Base-by-base conservation (phyloP, 1,140 invertebrate species). In the Alviniconcha marisindica region DNA sequence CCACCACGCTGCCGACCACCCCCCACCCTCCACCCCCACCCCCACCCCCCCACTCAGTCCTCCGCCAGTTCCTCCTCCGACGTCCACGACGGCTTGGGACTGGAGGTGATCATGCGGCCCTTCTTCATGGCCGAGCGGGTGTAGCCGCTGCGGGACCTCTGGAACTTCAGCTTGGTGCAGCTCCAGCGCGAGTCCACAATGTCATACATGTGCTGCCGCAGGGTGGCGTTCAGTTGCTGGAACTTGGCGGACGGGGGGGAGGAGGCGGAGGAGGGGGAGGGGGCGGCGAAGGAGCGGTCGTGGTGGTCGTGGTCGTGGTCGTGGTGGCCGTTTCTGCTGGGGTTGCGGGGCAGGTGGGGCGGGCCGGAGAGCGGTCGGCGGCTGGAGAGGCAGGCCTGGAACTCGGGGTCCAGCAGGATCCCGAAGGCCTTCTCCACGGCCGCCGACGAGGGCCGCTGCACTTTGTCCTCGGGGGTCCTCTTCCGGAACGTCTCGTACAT, bases 181-280 rank as follows among this genome's bases (percentile, higher is more conserved):
- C 38, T 12, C 76, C 82, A 73, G 12, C 36, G 44, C 24, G 82
- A 51, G 14, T 79, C 69, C 28, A 83, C 40, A 4, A 74, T 14
- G 44, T 79, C 42, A 38, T 56, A 78, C 77, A 77, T 78, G 48
- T 74, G 66, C 51, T 82, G 42, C 44, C 77, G 77, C 76, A 80
- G 66, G 33, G 77, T 69, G 48, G 14, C 40, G 44, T 78, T 82
- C 38, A 84, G 77, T 28, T 77, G 66, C 42, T 78, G 76, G 56
- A 77, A 84, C 21, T 36, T 56, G n/a, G 7, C 2, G 21, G 24
- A 10, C 4, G 21, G 44, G 15, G 33, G 24, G 28, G n/a, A 31
- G 33, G 18, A 21, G 24, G 40, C 21, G 3, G 56, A 69, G 28
- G 60, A 44, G 15, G 21, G 0, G 18, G 12, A 38, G 7, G 12